Conservation (phyloP, 2,113 vertebrate species). For the Clarias batrachus region DNA sequence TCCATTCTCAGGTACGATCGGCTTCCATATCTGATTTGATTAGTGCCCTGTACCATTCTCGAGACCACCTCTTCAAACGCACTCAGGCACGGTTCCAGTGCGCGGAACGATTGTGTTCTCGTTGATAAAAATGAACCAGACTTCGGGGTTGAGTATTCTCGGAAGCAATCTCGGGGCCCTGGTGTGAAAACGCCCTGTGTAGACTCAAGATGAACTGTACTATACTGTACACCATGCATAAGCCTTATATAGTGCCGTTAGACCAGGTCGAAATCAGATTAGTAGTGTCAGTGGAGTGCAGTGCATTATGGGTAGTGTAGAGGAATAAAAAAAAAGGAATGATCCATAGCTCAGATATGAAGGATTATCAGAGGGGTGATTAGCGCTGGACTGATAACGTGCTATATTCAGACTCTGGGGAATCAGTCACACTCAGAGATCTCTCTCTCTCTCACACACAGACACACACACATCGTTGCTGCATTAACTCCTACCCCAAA, state of each 20-base stretch:
- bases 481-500: conserved; percentile 32
- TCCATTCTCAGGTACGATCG: no score
- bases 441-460: conserved; percentile 52
- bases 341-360: conserved; percentile 44
- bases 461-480: conserved; percentile 9
- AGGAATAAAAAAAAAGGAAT: conserved; percentile 11
- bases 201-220: not conserved
- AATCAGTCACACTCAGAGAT: conserved; percentile 36
- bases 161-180: no score
- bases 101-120: no score
- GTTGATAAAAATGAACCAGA: no score
- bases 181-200: no score
- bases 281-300: conserved; percentile 1
- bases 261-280: not conserved
- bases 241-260: not conserved
- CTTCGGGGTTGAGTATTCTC: no score
- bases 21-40: no score
- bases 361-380: conserved; percentile 40
- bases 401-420: conserved; percentile 63
- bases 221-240: not conserved
- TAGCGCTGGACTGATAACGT: conserved; percentile 63
- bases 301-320: conserved; percentile 32
- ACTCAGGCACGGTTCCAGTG: no score
- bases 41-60: no score
- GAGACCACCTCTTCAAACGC: no score